Evolutionary conservation across 1,140 invertebrate species (phyloP), one percentile per base, ranked within the genome.

Genomic region (Drosophila ambigua): DNA sequence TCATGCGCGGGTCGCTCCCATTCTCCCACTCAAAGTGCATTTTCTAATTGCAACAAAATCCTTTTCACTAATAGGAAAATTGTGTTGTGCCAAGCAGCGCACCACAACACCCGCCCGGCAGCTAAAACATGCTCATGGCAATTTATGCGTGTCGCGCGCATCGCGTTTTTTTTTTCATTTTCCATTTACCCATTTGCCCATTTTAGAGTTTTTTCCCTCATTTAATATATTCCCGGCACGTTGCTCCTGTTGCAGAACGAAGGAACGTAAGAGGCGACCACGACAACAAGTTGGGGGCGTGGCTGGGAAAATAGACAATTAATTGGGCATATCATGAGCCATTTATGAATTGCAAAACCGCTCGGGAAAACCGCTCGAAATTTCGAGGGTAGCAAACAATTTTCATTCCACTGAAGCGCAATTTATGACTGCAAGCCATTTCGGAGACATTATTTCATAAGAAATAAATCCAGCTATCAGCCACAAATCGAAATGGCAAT

Each of bases 41-140:
- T 87, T 88, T 87, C 83, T 87, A 87, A 88, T 88, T 87, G 82
- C 79, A 82, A 82, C 84, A 66, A 88, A 88, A 87, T 88, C 66
- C 75, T 62, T 82, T 88, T 61, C 50, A 60, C 66, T 87, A 87
- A 87, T 79, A 87, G 82, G 79, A 76, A 79, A 87, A 88, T 83
- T 88, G 83, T 87, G 82, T 87, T 82, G 44, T 50, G 51, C 54
- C 77, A 73, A 61, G 66, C 58, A 8, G 73, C 45, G 15, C 57
- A 16, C 31, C 9, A 43, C 13, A 11, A 41, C 1, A 5, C 16
- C 20, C 44, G 13, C 16, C n/a, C 52, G 24, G 24, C 6, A 45
- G 24, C 28, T 39, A 16, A n/a, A 23, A 48, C 13, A 28, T 26
- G 44, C 67, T 59, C 53, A n/a, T 48, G 72, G 69, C 77, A 81